Base-by-base conservation (phyloP, 1,140 invertebrate species). In the Batillaria attramentaria region DNA sequence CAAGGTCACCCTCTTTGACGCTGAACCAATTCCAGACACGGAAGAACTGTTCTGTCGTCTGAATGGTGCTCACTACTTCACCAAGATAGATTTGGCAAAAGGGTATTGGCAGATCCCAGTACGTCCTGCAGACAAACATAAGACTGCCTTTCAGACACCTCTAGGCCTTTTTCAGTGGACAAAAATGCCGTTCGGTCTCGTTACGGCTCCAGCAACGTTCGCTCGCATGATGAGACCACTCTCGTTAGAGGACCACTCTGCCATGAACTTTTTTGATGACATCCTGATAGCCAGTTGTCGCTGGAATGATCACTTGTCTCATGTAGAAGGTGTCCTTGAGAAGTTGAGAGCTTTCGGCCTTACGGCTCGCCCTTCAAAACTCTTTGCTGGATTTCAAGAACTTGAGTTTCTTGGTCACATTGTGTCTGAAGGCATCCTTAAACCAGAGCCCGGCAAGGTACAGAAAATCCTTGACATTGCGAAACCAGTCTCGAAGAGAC, bases 211-310 rank as follows among this genome's bases (percentile, higher is more conserved):
- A 6, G 81, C 81, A 0, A 69, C 70, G 20, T 81, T 83, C 37
- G 66, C 46, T 28, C 50, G 60, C 42, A 72, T 76, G 73, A 75
- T 82, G 62, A 84, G 87, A 70, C 87, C 85, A 79, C 84, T 91
- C 33, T n/a, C n/a, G n/a, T 66, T 93, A 46, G 24, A 28, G 20
- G 65, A 39, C 1, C 37, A 50, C n/a, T n/a, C n/a, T 20, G 39
- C 78, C 0, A 50, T 31, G 4, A 72, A 41, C n/a, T 79, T 73
- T 35, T 57, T 73, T 35, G 68, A 60, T 57, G 77, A 79, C 54
- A 37, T 65, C 6, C 28, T 60, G 24, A 66, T 79, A 33, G 33
- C n/a, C n/a, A 65, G n/a, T 46, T 3, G 18, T 6, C 37, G 35
- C 10, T 72, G 50, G 10, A 24, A 28, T 35, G 69, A 72, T 24